Conservation (phyloP, 2,113 vertebrate species). For the Megaceryle maxima region DNA sequence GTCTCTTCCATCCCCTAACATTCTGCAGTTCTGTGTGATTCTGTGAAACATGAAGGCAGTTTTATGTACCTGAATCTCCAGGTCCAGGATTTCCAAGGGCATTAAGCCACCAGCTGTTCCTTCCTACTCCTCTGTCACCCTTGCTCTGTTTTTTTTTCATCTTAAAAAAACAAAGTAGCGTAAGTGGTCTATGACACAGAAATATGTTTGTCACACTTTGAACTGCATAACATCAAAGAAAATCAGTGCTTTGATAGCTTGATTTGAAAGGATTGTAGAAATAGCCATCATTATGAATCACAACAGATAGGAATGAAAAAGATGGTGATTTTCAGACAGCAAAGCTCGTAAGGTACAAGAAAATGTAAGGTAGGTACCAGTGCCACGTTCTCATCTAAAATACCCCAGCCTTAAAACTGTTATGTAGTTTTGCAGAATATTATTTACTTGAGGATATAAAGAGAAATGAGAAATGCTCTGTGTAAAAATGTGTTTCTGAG, state of each 20-base stretch:
- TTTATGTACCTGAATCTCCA: background rate
- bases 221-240: slow-evolving; percentile 73
- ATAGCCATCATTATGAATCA: slow-evolving; percentile 67
- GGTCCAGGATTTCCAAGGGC: background rate
- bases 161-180: slow-evolving; percentile 50
- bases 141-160: background rate
- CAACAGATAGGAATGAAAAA: slow-evolving; percentile 29
- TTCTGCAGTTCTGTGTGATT: no score
- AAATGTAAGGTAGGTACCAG: background rate
- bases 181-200: slow-evolving; percentile 54
- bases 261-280: slow-evolving; percentile 69
- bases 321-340: slow-evolving; percentile 37
- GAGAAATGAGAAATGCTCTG: background rate
- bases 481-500: background rate
- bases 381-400: background rate
- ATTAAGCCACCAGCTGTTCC: background rate
- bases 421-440: background rate
- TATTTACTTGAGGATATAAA: background rate
- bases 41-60: background rate
- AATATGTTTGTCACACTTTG: slow-evolving; percentile 69
- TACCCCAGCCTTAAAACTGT: background rate
- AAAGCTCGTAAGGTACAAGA: background rate
- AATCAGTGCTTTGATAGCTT: slow-evolving; percentile 70
- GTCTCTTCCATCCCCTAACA: no score
- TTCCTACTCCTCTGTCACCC: background rate